A percentile compares a stretch with the other conserved stretches of the same genome.
Conservation (phyloP, 2,888 invertebrate species). For the Callyntrura sp. region DNA sequence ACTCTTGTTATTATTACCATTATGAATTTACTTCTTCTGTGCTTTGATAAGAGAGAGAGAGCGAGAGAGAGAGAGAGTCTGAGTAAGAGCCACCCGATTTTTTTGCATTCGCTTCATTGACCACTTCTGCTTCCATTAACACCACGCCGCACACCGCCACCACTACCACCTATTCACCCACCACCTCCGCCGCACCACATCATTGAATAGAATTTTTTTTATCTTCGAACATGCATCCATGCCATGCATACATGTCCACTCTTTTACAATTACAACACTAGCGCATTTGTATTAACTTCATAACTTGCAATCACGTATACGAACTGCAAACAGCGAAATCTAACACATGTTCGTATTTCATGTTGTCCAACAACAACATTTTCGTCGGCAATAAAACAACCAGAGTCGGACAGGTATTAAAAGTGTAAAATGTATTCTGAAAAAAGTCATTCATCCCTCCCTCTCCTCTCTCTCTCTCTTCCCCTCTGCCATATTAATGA, state of each 20-base stretch:
- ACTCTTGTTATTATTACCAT: too few relatives aligned
- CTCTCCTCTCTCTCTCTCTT: not conserved
- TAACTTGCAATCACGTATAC: not conserved
- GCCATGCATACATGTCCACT: not conserved
- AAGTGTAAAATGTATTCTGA: constrained; percentile 43
- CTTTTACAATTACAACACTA: not conserved
- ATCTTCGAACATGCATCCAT: too few relatives aligned
- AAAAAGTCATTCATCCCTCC: constrained; percentile 40
- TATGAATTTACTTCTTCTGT: too few relatives aligned
- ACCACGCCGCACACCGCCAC: constrained; percentile 21
- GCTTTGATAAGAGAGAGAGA: not conserved
- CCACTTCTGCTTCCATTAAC: constrained; percentile 70
- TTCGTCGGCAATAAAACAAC: constrained; percentile 34
- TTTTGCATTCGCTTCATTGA: constrained; percentile 39
- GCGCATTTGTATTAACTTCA: not conserved
- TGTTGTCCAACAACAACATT: constrained; percentile 22
- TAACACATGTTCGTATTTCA: not conserved
- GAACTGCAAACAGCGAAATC: constrained; percentile 1
- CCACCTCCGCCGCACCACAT: constrained; percentile 14
- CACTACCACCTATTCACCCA: not conserved
- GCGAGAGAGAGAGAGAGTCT: not conserved
- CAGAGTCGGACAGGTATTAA: constrained; percentile 18
- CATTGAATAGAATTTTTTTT: not conserved
- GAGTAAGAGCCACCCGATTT: constrained; percentile 19
- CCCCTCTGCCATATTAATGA: not conserved